These are phyloP conservation scores for Pocillopora damicornis DNA, from an alignment of 64 coral and sea anemone species.

Conservation along the genomic window DNA sequence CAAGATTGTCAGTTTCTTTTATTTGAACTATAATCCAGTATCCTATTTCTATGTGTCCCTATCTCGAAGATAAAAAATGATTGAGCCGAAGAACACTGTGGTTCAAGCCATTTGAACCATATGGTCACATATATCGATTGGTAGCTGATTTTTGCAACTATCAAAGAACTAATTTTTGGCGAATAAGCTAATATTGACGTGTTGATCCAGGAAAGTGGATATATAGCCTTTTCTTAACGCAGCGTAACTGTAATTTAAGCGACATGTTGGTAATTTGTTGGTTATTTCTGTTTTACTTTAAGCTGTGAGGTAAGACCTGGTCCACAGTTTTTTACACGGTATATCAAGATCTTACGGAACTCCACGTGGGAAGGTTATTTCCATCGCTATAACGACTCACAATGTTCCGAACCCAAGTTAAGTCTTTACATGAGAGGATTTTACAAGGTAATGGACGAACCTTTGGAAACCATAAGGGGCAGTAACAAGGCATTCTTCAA, in stretches of 20 bases:
- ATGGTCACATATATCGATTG: too few species aligned
- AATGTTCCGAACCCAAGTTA: constrained; percentile 64
- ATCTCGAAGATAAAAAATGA: too few species aligned
- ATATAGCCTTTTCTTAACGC: too few species aligned
- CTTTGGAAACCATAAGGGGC: constrained; percentile 11
- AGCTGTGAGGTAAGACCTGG: constrained; percentile 90
- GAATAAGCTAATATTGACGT: too few species aligned
- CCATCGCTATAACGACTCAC: constrained; percentile 61
- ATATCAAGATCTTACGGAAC: constrained; percentile 68
- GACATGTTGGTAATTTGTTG: not conserved
- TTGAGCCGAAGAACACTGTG: too few species aligned
- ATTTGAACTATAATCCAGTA: too few species aligned
- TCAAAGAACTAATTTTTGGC: too few species aligned
- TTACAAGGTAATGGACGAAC: constrained; percentile 34
- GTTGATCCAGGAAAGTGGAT: too few species aligned
- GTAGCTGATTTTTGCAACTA: too few species aligned
- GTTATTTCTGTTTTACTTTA: constrained; percentile 20
- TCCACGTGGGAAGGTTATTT: constrained; percentile 65
- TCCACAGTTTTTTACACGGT: constrained; percentile 78
- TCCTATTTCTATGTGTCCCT: too few species aligned
- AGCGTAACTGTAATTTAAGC: not conserved
- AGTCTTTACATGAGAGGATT: constrained; percentile 59
- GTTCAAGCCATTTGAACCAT: too few species aligned
- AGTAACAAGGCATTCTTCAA: constrained; percentile 55
- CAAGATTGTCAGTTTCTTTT: too few species aligned